Base-by-base conservation (phyloP, 2,888 invertebrate genomes). In the Zaprionus bogoriensis region DNA sequence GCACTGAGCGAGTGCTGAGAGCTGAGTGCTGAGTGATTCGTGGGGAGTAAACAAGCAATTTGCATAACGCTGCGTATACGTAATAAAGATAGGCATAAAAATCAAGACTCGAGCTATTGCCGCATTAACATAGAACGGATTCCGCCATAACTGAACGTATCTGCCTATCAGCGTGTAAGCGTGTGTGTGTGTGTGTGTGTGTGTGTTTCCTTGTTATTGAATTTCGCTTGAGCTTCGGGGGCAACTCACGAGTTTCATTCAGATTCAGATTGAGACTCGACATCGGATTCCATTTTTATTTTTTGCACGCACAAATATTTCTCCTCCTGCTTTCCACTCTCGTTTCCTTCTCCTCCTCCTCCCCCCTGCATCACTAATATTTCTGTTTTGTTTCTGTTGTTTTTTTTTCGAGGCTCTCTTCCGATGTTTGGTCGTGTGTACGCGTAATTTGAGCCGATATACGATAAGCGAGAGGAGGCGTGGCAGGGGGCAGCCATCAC, bases 401-500 rank as follows among this genome's bases (percentile, higher is more conserved):
- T 45, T 25, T 28, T 48, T 28, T 45, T 42, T 27, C n/a, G n/a
- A n/a, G n/a, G n/a, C n/a, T 30, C 39, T 20, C 42, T 20, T 27
- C 36, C 44, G 17, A 41, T 39, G 38, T 50, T 57, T 60, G 65
- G 52, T 25, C 62, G 61, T 67, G 79, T 74, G 62, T 36, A 58
- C 58, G 71, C 70, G 82, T 75, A 81, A 87, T 84, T 87, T 84
- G 67, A 67, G 69, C 64, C 71, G 85, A 87, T 84, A 67, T 77
- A 73, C 55, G 78, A 86, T 77, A 87, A 81, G 66, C 45, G n/a
- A 14, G 44, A 0, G 38, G 5, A 19, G 45, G 19, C 9, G 30
- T 32, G 51, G 38, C 20, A 0, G 17, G 38, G 38, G 30, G 19
- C n/a, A 17, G 48, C 54, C 67, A 62, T 74, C 74, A 74, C 36